Evolutionary conservation across 2,888 invertebrate species (phyloP).

Genomic region (Trisateles emortualis): DNA sequence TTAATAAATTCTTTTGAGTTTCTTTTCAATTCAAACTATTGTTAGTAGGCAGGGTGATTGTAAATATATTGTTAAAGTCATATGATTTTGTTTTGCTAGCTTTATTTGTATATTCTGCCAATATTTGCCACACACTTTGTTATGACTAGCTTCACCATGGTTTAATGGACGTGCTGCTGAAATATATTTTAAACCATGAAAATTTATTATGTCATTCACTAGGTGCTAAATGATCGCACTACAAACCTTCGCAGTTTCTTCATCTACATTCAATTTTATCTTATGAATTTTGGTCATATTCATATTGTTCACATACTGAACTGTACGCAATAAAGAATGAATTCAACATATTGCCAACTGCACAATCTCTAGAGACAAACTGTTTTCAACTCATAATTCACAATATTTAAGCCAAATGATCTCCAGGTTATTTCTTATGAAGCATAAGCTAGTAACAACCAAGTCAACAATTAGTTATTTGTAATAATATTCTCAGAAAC

Average conservation of each 20-base stretch:
- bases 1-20: constrained; percentile 69
- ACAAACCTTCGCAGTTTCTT: not conserved
- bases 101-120: constrained; percentile 4
- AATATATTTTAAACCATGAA: constrained; percentile 23
- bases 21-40: constrained; percentile 55
- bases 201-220: constrained; percentile 32
- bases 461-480: no score
- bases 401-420: no score
- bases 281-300: no score
- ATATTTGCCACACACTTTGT: not conserved
- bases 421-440: no score
- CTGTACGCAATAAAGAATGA: no score
- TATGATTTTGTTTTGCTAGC: constrained; percentile 12
- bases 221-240: constrained; percentile 43
- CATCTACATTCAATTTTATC: no score
- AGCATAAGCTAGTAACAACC: no score
- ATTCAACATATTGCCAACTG: no score
- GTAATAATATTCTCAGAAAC: no score
- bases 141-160: constrained; percentile 10
- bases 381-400: no score
- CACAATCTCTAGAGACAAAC: no score
- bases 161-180: constrained; percentile 22
- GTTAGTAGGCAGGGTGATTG: constrained; percentile 15
- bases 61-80: constrained; percentile 25
- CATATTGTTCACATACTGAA: no score